Percentiles rank a stretch among this genome's conserved stretches.
Conservation (phyloP, 2,113 vertebrate species). For the Cygnus buccinator region DNA sequence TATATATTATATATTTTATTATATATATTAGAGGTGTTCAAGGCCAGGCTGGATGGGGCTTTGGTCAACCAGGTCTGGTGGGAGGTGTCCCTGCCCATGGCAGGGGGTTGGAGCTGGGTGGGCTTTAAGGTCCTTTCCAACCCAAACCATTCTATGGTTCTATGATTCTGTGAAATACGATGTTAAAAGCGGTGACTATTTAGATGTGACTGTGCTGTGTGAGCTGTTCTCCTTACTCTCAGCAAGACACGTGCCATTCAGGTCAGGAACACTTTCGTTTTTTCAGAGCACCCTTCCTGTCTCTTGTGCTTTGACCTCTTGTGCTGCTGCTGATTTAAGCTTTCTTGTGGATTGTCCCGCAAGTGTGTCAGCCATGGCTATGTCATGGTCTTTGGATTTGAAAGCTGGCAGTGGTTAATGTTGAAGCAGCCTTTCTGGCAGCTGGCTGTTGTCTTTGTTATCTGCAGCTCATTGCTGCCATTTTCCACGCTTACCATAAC, state of each 20-base stretch:
- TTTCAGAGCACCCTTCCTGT: background rate
- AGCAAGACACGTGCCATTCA: background rate
- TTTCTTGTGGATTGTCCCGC: background rate
- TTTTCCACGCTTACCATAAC: background rate
- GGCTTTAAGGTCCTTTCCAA: too few relatives aligned
- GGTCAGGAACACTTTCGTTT: background rate
- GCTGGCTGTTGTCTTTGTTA: background rate
- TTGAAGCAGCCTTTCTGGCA: background rate
- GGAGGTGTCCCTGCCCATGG: too few relatives aligned
- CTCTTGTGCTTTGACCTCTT: background rate
- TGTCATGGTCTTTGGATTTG: background rate
- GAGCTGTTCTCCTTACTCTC: background rate
- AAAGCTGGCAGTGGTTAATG: background rate
- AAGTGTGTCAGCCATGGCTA: background rate
- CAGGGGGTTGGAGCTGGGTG: too few relatives aligned
- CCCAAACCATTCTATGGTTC: too few relatives aligned
- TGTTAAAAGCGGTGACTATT: background rate
- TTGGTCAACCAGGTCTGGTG: too few relatives aligned
- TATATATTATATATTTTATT: too few relatives aligned
- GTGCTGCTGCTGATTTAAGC: background rate
- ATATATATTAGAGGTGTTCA: too few relatives aligned
- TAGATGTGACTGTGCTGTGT: background rate
- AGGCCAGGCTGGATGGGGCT: too few relatives aligned
- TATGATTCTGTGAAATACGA: fast-evolving
- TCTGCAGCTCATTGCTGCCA: background rate